phyloP scores from a whole-genome alignment of 2,888 invertebrate genomes.

The Cynaeus angustus region DNA sequence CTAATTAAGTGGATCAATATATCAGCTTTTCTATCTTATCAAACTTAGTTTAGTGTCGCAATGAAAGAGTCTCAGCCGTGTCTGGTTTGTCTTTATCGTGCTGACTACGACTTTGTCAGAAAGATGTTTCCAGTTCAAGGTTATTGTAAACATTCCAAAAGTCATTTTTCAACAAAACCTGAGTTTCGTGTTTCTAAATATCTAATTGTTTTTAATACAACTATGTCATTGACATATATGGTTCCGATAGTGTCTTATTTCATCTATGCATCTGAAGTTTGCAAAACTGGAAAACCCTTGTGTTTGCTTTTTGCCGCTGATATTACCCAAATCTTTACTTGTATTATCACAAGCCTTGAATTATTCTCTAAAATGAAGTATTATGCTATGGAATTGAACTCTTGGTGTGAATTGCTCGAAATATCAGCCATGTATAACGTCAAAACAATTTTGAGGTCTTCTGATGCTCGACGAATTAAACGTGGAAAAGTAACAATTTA shows the following conservation, averaged over 20 bases:
- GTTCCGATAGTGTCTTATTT: constrained; percentile 14
- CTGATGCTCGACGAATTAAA: no score
- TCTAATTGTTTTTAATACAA: not conserved
- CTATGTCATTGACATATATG: not conserved
- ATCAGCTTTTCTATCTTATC: not conserved
- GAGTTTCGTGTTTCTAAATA: constrained; percentile 3
- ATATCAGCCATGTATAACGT: no score
- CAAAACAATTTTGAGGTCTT: no score
- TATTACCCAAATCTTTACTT: no score
- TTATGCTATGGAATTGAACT: not conserved
- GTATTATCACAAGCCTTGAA: not conserved
- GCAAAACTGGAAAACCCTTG: not conserved
- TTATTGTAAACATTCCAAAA: constrained; percentile 42
- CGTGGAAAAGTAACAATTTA: no score
- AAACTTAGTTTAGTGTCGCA: not conserved
- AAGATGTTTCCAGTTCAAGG: constrained; percentile 26
- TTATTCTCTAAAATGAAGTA: not conserved
- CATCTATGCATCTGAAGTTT: not conserved
- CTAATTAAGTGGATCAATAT: not conserved
- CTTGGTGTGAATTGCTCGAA: not conserved
- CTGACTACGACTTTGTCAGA: constrained; percentile 10
- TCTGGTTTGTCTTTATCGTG: constrained; percentile 15
- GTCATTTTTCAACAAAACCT: constrained; percentile 14
- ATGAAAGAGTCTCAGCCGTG: constrained; percentile 4
- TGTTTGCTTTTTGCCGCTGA: constrained; percentile 21